phyloP scores from a whole-genome alignment of 2,797 vertebrate genomes.

The Thripadectes ignobilis region DNA sequence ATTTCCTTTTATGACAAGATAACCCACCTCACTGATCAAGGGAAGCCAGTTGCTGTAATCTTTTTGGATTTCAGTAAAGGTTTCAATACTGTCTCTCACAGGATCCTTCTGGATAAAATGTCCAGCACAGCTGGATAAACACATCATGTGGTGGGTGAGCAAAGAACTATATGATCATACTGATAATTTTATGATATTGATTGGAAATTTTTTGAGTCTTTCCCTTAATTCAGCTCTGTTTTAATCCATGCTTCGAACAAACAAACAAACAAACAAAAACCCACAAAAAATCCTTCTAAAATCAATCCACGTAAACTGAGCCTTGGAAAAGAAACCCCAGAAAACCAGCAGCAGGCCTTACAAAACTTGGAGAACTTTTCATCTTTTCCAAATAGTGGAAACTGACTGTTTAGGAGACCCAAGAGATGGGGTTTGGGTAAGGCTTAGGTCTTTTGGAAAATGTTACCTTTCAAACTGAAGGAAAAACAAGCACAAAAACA shows the following conservation, averaged over 20 bases:
- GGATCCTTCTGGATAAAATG: not conserved
- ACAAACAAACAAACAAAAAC: too few relatives aligned
- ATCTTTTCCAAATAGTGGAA: not conserved
- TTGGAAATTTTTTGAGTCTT: not conserved
- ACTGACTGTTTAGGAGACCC: fast-evolving
- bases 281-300: not conserved
- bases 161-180: not conserved
- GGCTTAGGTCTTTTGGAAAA: not conserved
- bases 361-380: not conserved
- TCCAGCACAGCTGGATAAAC: not conserved
- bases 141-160: not conserved
- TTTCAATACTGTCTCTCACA: not conserved
- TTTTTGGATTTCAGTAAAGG: not conserved
- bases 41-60: not conserved
- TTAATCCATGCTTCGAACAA: not conserved
- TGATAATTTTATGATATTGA: not conserved
- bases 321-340: not conserved
- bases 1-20: not conserved
- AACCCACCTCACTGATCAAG: not conserved
- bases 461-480: not conserved
- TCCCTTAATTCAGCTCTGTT: not conserved
- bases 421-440: not conserved
- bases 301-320: not conserved
- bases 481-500: not conserved
- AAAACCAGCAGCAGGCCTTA: not conserved